Evolutionary conservation across 2,888 invertebrate genomes (phyloP).

Genomic region (Temnothorax ravouxi): DNA sequence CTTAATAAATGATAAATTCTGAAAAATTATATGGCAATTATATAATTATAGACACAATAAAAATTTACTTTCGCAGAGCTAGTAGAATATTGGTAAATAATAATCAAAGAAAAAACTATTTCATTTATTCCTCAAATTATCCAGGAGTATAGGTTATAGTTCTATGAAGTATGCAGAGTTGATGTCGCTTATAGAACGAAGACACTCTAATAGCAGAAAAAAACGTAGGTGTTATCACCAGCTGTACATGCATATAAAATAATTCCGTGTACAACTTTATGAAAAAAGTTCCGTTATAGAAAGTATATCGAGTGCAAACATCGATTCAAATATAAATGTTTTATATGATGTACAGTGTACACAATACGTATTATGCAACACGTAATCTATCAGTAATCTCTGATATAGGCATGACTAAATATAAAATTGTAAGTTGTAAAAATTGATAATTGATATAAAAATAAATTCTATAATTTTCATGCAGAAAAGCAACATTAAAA

Average conservation of each 20-base stretch:
- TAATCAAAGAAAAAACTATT: neutral
- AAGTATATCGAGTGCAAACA: neutral
- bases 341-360: neutral
- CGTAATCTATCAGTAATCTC: neutral
- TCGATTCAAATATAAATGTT: neutral
- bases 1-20: neutral
- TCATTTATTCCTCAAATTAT: neutral
- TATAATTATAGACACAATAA: no score
- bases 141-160: neutral
- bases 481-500: neutral
- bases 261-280: neutral
- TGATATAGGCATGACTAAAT: neutral
- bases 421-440: neutral
- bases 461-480: neutral
- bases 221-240: neutral
- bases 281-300: neutral
- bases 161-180: neutral
- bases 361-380: neutral
- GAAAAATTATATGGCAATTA: no score
- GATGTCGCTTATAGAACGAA: neutral
- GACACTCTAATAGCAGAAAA: neutral
- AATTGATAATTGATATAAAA: neutral
- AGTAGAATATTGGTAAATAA: neutral
- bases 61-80: neutral
- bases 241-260: neutral